Evolutionary conservation across 1,140 invertebrate species (phyloP).

Genomic region (Lepidurus packardi): DNA sequence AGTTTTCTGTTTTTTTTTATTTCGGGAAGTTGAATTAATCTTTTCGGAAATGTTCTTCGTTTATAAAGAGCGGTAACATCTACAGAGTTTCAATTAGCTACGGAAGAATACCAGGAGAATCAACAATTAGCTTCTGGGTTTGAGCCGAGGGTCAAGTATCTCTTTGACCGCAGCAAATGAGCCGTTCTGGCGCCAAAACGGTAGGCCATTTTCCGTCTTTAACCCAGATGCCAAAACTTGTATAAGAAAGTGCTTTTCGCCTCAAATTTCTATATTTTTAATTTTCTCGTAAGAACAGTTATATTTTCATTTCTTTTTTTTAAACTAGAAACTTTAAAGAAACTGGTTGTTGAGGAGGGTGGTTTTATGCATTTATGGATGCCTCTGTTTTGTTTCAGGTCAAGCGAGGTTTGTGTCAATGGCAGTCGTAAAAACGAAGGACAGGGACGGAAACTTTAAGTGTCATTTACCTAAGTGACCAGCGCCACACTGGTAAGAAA

Average conservation of each 20-base stretch:
- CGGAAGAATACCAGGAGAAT: too few relatives aligned
- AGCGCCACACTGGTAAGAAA: not conserved
- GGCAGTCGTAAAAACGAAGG: not conserved
- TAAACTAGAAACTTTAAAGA: too few relatives aligned
- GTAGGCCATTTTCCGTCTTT: not conserved
- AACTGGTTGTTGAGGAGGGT: not conserved
- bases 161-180: not conserved
- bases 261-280: too few relatives aligned
- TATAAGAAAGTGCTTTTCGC: too few relatives aligned
- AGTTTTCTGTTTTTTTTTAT: not conserved
- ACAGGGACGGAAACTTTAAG: not conserved
- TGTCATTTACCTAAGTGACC: conserved; percentile 10
- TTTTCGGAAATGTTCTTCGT: not conserved
- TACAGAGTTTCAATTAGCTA: not conserved
- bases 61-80: not conserved
- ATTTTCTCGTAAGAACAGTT: too few relatives aligned
- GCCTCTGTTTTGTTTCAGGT: conserved; percentile 14
- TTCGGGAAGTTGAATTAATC: not conserved
- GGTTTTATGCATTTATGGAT: not conserved
- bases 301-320: too few relatives aligned
- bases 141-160: not conserved
- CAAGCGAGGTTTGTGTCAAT: not conserved
- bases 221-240: too few relatives aligned
- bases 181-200: not conserved
- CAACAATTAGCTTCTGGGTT: not conserved